A percentile compares a stretch with the other conserved stretches of the same genome.
Evolutionary conservation across 2,888 invertebrate species (phyloP).

Genomic region (Acronicta alni): DNA sequence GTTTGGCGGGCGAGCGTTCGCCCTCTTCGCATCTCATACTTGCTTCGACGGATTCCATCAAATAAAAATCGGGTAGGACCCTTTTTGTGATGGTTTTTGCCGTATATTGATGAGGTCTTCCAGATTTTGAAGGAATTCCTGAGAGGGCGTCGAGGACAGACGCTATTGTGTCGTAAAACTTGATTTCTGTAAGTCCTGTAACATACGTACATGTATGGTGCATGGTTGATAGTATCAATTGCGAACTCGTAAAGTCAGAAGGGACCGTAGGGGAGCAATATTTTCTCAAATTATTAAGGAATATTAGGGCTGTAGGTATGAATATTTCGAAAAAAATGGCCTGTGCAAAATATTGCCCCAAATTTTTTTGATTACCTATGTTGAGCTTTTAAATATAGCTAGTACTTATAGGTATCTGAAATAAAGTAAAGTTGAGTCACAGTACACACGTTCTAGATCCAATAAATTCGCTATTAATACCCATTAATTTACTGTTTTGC

Average conservation of each 20-base stretch:
- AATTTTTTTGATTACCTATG: too few species aligned
- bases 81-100: slow-evolving; percentile 85
- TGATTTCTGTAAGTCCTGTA: slow-evolving; percentile 51
- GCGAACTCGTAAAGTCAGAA: too few species aligned
- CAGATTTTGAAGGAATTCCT: slow-evolving; percentile 82
- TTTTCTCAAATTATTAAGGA: too few species aligned
- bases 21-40: slow-evolving; percentile 73
- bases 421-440: background rate
- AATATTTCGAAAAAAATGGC: too few species aligned
- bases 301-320: too few species aligned
- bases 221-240: slow-evolving; percentile 9
- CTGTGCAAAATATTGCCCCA: too few species aligned
- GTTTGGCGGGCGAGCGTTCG: slow-evolving; percentile 76
- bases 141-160: slow-evolving; percentile 64
- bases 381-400: background rate
- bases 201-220: slow-evolving; percentile 22
- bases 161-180: slow-evolving; percentile 68
- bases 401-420: too few species aligned
- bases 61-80: slow-evolving; percentile 82
- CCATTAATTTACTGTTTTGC: slow-evolving; percentile 49
- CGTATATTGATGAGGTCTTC: slow-evolving; percentile 84
- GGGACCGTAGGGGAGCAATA: too few species aligned
- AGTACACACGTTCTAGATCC: slow-evolving; percentile 5
- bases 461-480: slow-evolving; percentile 42
- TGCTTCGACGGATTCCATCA: slow-evolving; percentile 84